A percentile compares a stretch with the other conserved stretches of the same genome.
Evolutionary conservation across 1,140 invertebrate species (phyloP).

Genomic region (Microplitis mediator): DNA sequence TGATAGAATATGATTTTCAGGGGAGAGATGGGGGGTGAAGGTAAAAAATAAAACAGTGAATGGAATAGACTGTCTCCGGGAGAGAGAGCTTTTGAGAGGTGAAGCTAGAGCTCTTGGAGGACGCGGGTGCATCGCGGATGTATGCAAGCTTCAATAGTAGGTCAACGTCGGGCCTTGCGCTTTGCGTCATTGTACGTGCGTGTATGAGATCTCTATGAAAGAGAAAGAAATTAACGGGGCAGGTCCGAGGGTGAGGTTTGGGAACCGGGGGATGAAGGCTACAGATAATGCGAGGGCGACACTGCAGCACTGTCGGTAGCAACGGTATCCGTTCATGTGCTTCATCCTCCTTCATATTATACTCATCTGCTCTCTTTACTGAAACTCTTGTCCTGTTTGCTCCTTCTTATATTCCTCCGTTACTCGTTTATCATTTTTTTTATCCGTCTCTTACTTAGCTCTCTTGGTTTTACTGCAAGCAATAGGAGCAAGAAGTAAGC

Average conservation of each 20-base stretch:
- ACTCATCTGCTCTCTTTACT: not conserved
- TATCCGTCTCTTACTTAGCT: not conserved
- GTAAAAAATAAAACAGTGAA: too few relatives aligned
- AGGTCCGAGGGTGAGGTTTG: not conserved
- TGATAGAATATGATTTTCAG: too few relatives aligned
- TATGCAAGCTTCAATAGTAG: conserved; percentile 24
- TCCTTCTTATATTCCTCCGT: not conserved
- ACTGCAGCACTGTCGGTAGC: conserved; percentile 15
- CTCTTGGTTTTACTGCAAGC: not conserved
- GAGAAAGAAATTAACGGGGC: not conserved
- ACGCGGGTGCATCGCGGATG: not conserved
- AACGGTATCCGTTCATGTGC: not conserved
- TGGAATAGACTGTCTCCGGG: too few relatives aligned
- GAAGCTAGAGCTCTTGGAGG: not conserved
- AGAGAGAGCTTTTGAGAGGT: too few relatives aligned
- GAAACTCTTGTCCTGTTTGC: not conserved
- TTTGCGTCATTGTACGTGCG: conserved; percentile 33
- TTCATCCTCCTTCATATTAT: too few relatives aligned
- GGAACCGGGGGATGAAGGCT: not conserved
- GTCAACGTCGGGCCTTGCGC: conserved; percentile 29
- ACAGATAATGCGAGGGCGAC: not conserved
- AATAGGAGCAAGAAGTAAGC: too few relatives aligned
- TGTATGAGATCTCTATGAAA: conserved; percentile 3
- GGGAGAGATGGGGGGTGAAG: too few relatives aligned
- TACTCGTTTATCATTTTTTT: conserved; percentile 1